Evolutionary conservation across 2,113 vertebrate species (phyloP), one percentile per base, ranked within the genome.

Genomic region (Sinosuthora webbiana): DNA sequence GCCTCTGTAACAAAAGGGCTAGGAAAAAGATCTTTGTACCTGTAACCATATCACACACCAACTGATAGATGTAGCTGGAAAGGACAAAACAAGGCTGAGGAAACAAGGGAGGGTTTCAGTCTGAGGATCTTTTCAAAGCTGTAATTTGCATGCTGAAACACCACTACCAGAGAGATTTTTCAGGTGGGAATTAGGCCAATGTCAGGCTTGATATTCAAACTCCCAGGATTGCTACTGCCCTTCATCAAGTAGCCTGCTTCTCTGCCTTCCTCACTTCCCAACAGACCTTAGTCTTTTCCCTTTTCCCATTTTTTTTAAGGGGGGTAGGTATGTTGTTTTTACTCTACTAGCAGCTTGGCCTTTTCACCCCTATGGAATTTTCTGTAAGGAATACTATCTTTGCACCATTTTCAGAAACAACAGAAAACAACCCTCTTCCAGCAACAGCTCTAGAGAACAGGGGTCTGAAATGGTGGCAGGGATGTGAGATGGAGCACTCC

Each of bases 1-100:
- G 97, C 96, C 97, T 98, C 77, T 96, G 37, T 80, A 89, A 98
- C 83, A 89, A 97, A 98, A 98, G 97, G 98, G 98, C 97, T 98
- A 97, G 95, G 97, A 93, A 97, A 97, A 97, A 96, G 94, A 91
- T 97, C 95, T 95, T 91, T 89, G 92, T 96, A 86, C 93, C 64
- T 75, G 93, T 95, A 86, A 95, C 93, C 96, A 94, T 97, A 96
- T 97, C 97, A 93, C 95, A 92, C 92, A 85, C 96, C 84, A 96
- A 93, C 80, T 13, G 52, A 71, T 33, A 83, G 78, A 22, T 83
- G 62, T 91, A 90, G 69, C 89, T 64, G 86, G 89, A 74, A 89
- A 89, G 83, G 91, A 74, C 86, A 63, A 90, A 92, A 74, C 79
- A 11, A 88, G 50, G 76, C 83, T 77, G 90, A 90, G 92, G 79